Percentiles rank a stretch among this genome's conserved stretches.
phyloP scores from a whole-genome alignment of 2,888 invertebrate genomes.

The Disparrhopalites patrizii region DNA sequence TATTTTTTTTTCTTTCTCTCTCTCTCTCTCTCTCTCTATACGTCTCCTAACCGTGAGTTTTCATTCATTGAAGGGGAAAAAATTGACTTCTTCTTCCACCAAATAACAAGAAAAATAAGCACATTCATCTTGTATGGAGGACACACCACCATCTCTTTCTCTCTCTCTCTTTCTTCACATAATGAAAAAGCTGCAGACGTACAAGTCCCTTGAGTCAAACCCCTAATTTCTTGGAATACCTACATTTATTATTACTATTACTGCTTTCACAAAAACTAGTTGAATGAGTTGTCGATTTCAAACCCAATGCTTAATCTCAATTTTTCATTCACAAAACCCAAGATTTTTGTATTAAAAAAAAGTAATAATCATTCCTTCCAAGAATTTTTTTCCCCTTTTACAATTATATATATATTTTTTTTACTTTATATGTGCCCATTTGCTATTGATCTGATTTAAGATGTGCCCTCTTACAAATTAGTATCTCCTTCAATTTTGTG shows the following conservation, averaged over 20 bases:
- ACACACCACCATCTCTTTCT: not conserved
- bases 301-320: conserved; percentile 15
- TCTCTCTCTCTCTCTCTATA: too few relatives aligned
- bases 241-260: too few relatives aligned
- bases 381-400: not conserved
- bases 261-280: too few relatives aligned
- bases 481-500: too few relatives aligned
- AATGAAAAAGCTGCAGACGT: too few relatives aligned
- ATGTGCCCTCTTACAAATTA: too few relatives aligned
- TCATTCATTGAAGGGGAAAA: conserved; percentile 25
- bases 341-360: too few relatives aligned
- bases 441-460: too few relatives aligned
- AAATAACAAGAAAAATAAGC: conserved; percentile 22
- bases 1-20: conserved; percentile 16
- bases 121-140: conserved; percentile 17
- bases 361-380: too few relatives aligned
- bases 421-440: not conserved
- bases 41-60: not conserved
- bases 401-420: not conserved
- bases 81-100: conserved; percentile 22
- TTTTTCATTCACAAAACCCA: conserved; percentile 15
- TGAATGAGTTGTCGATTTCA: conserved; percentile 26
- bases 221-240: too few relatives aligned
- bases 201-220: too few relatives aligned
- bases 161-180: too few relatives aligned